Base-by-base conservation (phyloP, 2,113 vertebrate species). In the Istiophorus platypterus region DNA sequence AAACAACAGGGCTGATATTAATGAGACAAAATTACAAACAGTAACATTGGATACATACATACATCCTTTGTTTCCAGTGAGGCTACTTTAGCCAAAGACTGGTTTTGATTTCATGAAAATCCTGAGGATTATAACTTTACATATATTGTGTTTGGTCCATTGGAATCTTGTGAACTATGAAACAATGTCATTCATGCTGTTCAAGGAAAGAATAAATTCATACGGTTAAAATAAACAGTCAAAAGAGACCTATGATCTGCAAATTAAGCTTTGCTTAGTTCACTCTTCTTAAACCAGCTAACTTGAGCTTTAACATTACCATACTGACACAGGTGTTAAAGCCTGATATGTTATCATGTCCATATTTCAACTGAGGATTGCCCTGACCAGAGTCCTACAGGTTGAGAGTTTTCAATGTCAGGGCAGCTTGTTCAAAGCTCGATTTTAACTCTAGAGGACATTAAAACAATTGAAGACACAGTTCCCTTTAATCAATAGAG, bases 281-380 rank as follows among this genome's bases (percentile, higher is more conserved):
- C 14, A 37, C 2, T 34, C 26, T 81, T 71, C 49, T 34, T 68
- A 65, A 49, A 85, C 69, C 76, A 76, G 73, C 77, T 66, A 78
- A 72, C n/a, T 71, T 15, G 54, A 90, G 81, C 82, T 83, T 85
- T 77, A 86, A 76, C 72, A 29, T 66, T 10, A 41, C 31, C n/a
- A 13, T 15, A 49, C 15, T 34, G 56, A 62, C 49, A 47, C 10
- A 27, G 4, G 8, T 69, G 31, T 76, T 78, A 1, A 34, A 78
- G 5, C 39, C 71, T 80, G 27, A 84, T 82, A 67, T 26, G 4
- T 58, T 49, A 45, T 18, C 15, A 64, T 1, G 22, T 56, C 45
- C 56, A 57, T 27, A 22, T 78, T 77, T 56, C 3, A 26, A 58
- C 9, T 27, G 18, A 74, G 29, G 17, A 51, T 29, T 24, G 13